Evolutionary conservation across 2,888 invertebrate species (phyloP).

Genomic region (Amphipoea lucens): DNA sequence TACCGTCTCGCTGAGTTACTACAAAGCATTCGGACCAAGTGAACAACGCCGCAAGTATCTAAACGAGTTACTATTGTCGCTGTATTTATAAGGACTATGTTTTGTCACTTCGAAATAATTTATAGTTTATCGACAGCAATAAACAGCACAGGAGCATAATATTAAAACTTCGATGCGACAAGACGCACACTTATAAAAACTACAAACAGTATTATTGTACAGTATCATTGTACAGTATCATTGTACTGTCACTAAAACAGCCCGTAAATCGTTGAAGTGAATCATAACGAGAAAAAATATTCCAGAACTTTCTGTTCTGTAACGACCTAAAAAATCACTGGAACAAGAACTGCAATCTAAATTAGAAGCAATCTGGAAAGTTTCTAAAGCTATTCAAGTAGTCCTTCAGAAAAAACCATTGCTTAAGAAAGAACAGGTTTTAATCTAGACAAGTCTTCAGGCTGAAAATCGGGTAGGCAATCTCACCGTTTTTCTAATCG

Average conservation of each 20-base stretch:
- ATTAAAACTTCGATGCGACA: conserved; percentile 25
- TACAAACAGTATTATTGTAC: background rate
- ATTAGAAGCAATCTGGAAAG: conserved; percentile 48
- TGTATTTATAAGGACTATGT: conserved; percentile 2
- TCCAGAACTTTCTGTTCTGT: conserved; percentile 1
- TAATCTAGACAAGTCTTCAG: conserved; percentile 25
- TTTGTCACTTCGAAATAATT: conserved; percentile 16
- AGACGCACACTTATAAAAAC: conserved; percentile 26
- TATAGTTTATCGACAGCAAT: conserved; percentile 34
- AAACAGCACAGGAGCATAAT: conserved; percentile 18
- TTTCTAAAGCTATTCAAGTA: conserved; percentile 33
- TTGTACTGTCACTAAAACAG: conserved; percentile 1
- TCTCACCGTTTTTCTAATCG: conserved; percentile 12
- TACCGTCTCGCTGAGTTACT: background rate
- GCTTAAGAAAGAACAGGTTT: conserved; percentile 38
- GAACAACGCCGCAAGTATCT: background rate
- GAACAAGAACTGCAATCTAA: conserved; percentile 61
- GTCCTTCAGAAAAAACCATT: conserved; percentile 32
- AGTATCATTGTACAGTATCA: too few species aligned
- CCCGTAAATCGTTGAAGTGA: conserved; percentile 15
- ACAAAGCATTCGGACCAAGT: background rate
- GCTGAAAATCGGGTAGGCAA: conserved; percentile 18
- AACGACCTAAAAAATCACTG: conserved; percentile 43
- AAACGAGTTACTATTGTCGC: background rate
- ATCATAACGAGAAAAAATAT: background rate